Conservation (phyloP, 2,888 invertebrate species). For the Cerceris ruficornis region DNA sequence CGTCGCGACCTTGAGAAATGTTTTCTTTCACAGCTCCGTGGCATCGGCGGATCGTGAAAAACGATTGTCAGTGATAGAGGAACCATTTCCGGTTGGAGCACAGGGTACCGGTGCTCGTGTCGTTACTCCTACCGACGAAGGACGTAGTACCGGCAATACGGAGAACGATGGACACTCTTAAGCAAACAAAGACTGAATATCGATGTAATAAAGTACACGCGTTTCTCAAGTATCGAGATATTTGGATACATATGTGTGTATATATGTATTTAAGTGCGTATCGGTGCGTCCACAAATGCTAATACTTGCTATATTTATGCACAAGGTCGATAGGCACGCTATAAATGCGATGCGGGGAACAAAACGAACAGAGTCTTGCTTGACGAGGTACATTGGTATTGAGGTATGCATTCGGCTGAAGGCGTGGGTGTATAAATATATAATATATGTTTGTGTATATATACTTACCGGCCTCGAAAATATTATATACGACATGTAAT, state of each 20-base stretch:
- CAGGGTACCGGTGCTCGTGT: constrained; percentile 55
- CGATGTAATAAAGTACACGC: constrained; percentile 45
- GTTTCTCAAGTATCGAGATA: constrained; percentile 42
- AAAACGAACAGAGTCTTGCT: constrained; percentile 24
- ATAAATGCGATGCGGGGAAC: constrained; percentile 38
- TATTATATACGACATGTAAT: constrained; percentile 32
- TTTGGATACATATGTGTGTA: constrained; percentile 55
- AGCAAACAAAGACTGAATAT: constrained; percentile 64
- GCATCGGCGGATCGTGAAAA: constrained; percentile 72
- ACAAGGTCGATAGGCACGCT: constrained; percentile 37
- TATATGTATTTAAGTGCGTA: constrained; percentile 53
- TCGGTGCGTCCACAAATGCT: constrained; percentile 21
- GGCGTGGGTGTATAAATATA: constrained; percentile 34
- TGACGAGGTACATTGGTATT: constrained; percentile 31
- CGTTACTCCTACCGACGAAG: constrained; percentile 58
- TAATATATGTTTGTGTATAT: constrained; percentile 32
- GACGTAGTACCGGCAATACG: constrained; percentile 50
- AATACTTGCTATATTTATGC: constrained; percentile 38
- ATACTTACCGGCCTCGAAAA: constrained; percentile 42
- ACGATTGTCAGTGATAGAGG: constrained; percentile 76
- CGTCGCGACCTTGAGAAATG: constrained; percentile 82
- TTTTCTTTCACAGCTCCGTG: constrained; percentile 82
- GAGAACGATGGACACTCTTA: constrained; percentile 68
- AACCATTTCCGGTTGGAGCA: constrained; percentile 68
- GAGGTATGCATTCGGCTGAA: constrained; percentile 20